These are phyloP conservation scores for Sebastes steindachneri DNA, from an alignment of 2,797 vertebrate species.

Conservation along the genomic window DNA sequence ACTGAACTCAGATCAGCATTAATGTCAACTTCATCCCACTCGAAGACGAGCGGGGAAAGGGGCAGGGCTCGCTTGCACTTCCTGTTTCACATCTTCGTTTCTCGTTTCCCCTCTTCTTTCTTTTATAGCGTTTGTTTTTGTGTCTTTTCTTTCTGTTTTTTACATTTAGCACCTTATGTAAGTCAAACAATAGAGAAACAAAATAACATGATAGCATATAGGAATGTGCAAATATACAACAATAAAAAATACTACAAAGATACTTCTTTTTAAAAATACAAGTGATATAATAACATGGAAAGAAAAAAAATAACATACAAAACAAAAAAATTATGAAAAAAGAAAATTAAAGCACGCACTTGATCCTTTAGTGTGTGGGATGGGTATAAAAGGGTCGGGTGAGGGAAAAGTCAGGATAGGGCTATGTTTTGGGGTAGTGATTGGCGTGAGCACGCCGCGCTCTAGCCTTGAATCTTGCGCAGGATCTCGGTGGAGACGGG, in stretches of 20 bases:
- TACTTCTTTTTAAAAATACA: slow-evolving; percentile 91
- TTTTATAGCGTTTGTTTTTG: slow-evolving; percentile 63
- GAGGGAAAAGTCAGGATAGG: slow-evolving; percentile 67
- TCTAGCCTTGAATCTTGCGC: slow-evolving; percentile 97
- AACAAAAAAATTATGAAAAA: slow-evolving; percentile 21
- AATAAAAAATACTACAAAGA: slow-evolving; percentile 92
- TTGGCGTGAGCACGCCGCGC: slow-evolving; percentile 46
- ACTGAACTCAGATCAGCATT: slow-evolving; percentile 43
- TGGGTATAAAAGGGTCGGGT: slow-evolving; percentile 72
- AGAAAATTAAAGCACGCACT: slow-evolving; percentile 90
- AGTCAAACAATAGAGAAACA: slow-evolving; percentile 87
- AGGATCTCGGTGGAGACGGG: slow-evolving; percentile 97
- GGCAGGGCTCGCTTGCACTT: slow-evolving; percentile 53
- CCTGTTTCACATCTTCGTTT: slow-evolving; percentile 38
- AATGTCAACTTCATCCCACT: slow-evolving; percentile 37
- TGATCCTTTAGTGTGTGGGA: slow-evolving; percentile 82
- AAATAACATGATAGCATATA: slow-evolving; percentile 86
- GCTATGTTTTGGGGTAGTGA: slow-evolving; percentile 59
- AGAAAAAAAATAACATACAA: slow-evolving; percentile 59
- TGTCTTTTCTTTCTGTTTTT: slow-evolving; percentile 75
- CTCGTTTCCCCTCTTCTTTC: slow-evolving; percentile 24
- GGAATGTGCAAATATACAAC: slow-evolving; percentile 99
- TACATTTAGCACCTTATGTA: slow-evolving; percentile 94
- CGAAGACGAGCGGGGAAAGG: slow-evolving; percentile 2
- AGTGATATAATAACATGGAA: slow-evolving; percentile 74